Evolutionary conservation across 2,113 vertebrate species (phyloP).

Genomic region (Rhinichthys klamathensis): DNA sequence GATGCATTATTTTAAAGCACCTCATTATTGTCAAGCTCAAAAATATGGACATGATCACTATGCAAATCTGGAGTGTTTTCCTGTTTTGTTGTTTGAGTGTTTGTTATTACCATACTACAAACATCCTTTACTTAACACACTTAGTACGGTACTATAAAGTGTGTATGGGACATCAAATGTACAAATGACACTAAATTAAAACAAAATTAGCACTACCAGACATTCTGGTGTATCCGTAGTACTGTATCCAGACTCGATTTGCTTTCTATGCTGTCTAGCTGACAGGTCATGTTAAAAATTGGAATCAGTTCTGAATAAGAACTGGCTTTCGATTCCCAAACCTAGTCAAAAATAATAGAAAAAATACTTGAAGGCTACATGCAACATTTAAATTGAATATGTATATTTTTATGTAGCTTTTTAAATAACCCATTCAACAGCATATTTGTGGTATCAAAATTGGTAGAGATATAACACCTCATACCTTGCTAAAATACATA

Average conservation of each 20-base stretch:
- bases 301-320: neutral
- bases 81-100: neutral
- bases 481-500: neutral
- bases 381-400: neutral
- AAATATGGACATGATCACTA: neutral
- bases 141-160: neutral
- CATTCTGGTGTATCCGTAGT: neutral
- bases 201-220: neutral
- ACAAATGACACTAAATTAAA: neutral
- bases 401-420: neutral
- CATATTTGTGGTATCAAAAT: neutral
- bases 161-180: neutral
- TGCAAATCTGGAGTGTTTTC: neutral
- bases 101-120: neutral
- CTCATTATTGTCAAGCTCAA: neutral
- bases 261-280: neutral
- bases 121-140: neutral
- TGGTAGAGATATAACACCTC: neutral
- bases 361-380: neutral
- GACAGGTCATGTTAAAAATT: neutral
- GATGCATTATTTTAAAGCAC: neutral
- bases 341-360: neutral
- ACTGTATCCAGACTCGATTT: neutral
- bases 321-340: neutral
- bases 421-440: neutral